Conservation (phyloP, 1,140 invertebrate genomes). For the Leptinotarsa defecta region DNA sequence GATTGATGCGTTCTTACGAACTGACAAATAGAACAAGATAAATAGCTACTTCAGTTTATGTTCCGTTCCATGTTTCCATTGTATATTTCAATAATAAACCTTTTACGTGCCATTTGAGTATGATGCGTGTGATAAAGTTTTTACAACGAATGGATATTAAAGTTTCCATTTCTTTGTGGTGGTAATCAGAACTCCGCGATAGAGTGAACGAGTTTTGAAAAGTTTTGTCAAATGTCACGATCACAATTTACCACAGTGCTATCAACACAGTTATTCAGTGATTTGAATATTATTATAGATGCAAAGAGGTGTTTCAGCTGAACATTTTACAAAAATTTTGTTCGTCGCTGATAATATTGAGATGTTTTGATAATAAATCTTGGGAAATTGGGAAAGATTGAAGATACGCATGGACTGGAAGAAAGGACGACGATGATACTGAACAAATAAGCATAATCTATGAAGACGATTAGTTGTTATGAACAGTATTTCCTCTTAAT, state of each 20-base stretch:
- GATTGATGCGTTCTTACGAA: slow-evolving; percentile 3
- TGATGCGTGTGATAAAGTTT: slow-evolving; percentile 13
- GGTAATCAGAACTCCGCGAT: neutral
- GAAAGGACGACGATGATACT: too few species aligned
- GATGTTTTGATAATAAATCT: too few species aligned
- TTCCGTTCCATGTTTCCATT: slow-evolving; percentile 7
- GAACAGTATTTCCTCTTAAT: too few species aligned
- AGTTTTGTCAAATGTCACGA: neutral
- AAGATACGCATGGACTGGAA: too few species aligned
- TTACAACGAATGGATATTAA: neutral
- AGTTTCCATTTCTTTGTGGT: neutral
- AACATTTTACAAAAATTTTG: too few species aligned
- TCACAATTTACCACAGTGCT: neutral
- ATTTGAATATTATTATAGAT: too few species aligned
- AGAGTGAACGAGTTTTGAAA: neutral
- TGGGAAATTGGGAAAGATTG: too few species aligned
- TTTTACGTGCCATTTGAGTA: slow-evolving; percentile 15
- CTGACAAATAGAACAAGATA: slow-evolving; percentile 10
- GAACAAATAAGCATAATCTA: too few species aligned
- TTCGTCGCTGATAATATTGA: too few species aligned
- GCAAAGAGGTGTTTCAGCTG: too few species aligned
- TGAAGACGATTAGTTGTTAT: too few species aligned
- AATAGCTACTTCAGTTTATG: slow-evolving; percentile 15
- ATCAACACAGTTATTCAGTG: neutral
- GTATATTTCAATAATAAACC: slow-evolving; percentile 14